Conservation (phyloP, 2,113 vertebrate species). For the Ardeotis arabs region DNA sequence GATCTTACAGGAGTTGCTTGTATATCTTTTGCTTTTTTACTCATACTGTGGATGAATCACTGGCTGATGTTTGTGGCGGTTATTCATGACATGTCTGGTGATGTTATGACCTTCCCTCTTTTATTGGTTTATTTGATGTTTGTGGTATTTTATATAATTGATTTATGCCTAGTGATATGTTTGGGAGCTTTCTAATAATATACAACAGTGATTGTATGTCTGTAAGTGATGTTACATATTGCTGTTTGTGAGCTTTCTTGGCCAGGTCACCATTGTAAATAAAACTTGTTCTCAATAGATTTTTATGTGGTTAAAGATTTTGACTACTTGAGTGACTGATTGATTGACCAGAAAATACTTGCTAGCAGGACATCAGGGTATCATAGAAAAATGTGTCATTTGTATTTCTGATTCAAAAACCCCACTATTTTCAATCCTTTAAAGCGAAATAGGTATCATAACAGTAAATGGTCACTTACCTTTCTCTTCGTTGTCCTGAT, state of each 20-base stretch:
- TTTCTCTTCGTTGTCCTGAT: not conserved
- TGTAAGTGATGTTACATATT: constrained; percentile 57
- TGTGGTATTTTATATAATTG: constrained; percentile 78
- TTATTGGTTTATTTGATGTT: constrained; percentile 76
- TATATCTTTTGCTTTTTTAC: constrained; percentile 58
- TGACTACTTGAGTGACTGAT: constrained; percentile 57
- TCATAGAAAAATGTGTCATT: not conserved
- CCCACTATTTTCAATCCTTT: not conserved
- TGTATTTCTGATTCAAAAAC: not conserved
- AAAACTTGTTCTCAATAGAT: constrained; percentile 57
- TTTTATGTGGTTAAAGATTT: constrained; percentile 64
- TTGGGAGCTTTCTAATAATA: constrained; percentile 68
- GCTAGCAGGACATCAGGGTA: not conserved
- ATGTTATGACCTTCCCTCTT: constrained; percentile 73
- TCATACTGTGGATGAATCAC: constrained; percentile 65
- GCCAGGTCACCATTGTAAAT: constrained; percentile 60
- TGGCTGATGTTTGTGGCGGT: constrained; percentile 60
- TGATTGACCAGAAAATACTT: constrained; percentile 42
- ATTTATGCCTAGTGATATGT: constrained; percentile 67
- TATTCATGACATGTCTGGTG: constrained; percentile 75
- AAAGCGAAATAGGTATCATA: not conserved
- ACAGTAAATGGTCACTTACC: not conserved
- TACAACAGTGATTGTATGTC: constrained; percentile 61
- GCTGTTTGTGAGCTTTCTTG: constrained; percentile 53
- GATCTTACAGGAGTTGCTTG: constrained; percentile 26